Conservation (phyloP, 2,797 vertebrate genomes). For the Acanthis flammea region DNA sequence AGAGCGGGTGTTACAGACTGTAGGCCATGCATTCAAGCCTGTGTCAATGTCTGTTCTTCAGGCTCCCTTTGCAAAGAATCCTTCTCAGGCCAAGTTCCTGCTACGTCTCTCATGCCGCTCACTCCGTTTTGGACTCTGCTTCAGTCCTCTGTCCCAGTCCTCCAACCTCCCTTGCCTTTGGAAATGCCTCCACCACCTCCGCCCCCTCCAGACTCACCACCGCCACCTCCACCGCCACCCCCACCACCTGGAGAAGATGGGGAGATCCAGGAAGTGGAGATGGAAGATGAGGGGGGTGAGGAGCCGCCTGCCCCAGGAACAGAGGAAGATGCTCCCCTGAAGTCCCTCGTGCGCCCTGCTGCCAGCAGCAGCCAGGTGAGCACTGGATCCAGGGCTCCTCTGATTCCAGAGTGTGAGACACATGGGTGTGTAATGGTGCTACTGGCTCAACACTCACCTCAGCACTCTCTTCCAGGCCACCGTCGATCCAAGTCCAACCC, state of each 20-base stretch:
- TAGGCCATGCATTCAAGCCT: background rate
- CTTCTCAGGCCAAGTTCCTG: conserved; percentile 73
- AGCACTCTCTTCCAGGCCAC: background rate
- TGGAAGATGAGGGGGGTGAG: conserved; percentile 92
- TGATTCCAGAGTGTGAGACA: background rate
- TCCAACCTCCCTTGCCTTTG: conserved; percentile 80
- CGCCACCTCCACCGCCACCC: conserved; percentile 75
- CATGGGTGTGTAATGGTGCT: background rate
- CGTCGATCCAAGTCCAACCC: conserved; percentile 62
- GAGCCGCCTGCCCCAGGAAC: conserved; percentile 96
- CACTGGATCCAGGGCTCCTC: rapidly evolving
- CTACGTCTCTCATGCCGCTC: conserved; percentile 75
- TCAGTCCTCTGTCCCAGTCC: conserved; percentile 80
- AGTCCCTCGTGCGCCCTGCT: conserved; percentile 69
- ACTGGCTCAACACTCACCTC: rapidly evolving
- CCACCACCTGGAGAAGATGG: conserved; percentile 87
- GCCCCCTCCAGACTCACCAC: conserved; percentile 80
- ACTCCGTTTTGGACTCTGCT: conserved; percentile 80
- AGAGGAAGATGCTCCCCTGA: conserved; percentile 84
- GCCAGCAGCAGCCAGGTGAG: conserved; percentile 78
- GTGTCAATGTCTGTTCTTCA: conserved; percentile 55
- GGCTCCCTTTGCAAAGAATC: conserved; percentile 78
- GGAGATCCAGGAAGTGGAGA: conserved; percentile 96
- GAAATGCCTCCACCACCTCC: conserved; percentile 87
- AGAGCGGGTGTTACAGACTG: background rate